Percentiles rank a stretch among this genome's conserved stretches.
Evolutionary conservation across 2,113 vertebrate species (phyloP).

Genomic region (Perca schrenkii): DNA sequence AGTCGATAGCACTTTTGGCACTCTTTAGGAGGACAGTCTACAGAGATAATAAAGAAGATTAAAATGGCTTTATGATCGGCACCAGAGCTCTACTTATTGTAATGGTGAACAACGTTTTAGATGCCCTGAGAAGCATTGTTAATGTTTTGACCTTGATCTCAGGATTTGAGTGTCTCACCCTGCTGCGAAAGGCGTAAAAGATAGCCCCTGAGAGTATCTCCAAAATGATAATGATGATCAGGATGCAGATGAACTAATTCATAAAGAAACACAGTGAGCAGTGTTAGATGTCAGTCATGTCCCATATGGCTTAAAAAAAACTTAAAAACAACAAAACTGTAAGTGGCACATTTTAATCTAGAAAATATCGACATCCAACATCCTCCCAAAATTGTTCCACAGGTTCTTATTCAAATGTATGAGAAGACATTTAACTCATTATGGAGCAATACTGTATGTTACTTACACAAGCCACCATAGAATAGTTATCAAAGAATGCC

Average conservation of each 20-base stretch:
- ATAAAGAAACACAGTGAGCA: slow-evolving; percentile 7
- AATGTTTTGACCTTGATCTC: not conserved
- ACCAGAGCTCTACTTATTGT: not conserved
- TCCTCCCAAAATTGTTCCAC: not conserved
- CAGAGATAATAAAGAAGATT: slow-evolving; percentile 10
- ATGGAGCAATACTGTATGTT: not conserved
- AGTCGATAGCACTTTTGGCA: slow-evolving; percentile 2
- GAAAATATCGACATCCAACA: not conserved
- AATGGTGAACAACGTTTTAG: not conserved
- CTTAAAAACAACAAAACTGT: not conserved
- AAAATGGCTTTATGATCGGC: no score
- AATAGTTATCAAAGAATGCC: slow-evolving; percentile 18
- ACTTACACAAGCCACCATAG: slow-evolving; percentile 50
- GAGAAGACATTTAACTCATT: not conserved
- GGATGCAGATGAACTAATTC: slow-evolving; percentile 54
- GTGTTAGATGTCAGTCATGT: not conserved
- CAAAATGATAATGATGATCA: slow-evolving; percentile 55
- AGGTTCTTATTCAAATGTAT: not conserved
- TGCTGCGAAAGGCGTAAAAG: slow-evolving; percentile 49
- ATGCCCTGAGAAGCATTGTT: not conserved
- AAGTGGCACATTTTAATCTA: not conserved
- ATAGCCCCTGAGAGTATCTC: slow-evolving; percentile 36
- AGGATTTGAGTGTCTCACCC: slow-evolving; percentile 41
- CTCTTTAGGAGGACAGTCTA: slow-evolving; percentile 22
- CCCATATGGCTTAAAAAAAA: not conserved